Evolutionary conservation across 2,888 invertebrate genomes (phyloP).

Genomic region (Camptogramma bilineatum): DNA sequence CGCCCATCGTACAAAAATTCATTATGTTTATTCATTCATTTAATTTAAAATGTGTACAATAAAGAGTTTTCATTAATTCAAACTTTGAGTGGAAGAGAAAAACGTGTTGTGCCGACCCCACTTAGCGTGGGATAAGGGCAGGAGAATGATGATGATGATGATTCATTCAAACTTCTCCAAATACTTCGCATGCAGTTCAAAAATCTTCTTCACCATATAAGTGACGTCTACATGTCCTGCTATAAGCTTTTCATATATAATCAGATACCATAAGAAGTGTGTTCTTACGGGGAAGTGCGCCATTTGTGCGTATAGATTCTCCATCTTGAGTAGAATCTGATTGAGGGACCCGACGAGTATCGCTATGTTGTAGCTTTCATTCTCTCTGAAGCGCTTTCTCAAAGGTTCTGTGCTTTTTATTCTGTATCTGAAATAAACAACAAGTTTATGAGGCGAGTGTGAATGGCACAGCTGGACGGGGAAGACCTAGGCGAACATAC

Average conservation of each 20-base stretch:
- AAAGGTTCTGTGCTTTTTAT: slow-evolving; percentile 42
- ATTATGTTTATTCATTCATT: too few species aligned
- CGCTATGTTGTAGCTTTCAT: slow-evolving; percentile 47
- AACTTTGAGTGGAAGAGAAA: too few species aligned
- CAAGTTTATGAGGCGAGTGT: too few species aligned
- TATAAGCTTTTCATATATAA: slow-evolving; percentile 56
- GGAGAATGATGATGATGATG: too few species aligned
- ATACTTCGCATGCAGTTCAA: slow-evolving; percentile 8
- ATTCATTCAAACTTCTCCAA: not conserved
- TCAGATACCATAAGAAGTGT: slow-evolving; percentile 53
- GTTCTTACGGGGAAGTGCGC: not conserved
- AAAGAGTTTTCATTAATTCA: too few species aligned
- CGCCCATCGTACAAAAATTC: too few species aligned
- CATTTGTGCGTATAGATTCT: slow-evolving; percentile 44
- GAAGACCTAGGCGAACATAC: too few species aligned
- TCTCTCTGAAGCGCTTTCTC: slow-evolving; percentile 35
- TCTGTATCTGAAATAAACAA: slow-evolving; percentile 39
- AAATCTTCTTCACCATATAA: slow-evolving; percentile 48
- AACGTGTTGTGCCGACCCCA: too few species aligned
- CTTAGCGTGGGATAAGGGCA: too few species aligned
- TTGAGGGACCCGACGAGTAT: slow-evolving; percentile 50
- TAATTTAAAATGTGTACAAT: too few species aligned
- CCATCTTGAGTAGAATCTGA: slow-evolving; percentile 51
- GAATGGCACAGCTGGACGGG: too few species aligned
- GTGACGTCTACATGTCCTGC: slow-evolving; percentile 49